Evolutionary conservation across 2,113 vertebrate genomes (phyloP).

Genomic region (Hemichromis elongatus): DNA sequence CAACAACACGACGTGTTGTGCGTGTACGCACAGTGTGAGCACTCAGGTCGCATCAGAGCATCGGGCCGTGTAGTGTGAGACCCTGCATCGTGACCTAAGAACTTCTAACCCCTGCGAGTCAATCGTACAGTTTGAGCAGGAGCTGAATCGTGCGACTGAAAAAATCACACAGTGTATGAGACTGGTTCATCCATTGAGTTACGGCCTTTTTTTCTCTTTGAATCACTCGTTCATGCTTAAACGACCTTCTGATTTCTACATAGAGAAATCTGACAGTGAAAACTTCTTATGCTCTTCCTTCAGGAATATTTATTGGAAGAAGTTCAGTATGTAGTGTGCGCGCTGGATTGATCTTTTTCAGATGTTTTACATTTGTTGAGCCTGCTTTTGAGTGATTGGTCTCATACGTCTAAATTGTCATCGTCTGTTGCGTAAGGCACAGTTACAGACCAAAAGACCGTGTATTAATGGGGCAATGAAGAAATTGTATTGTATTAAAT

Average conservation of each 20-base stretch:
- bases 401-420: fast-evolving
- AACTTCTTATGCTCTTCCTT: too few species aligned
- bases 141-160: too few species aligned
- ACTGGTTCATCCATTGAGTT: neutral
- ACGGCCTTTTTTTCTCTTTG: fast-evolving
- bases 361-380: neutral
- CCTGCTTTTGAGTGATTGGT: neutral
- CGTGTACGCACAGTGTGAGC: too few species aligned
- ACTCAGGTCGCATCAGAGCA: too few species aligned
- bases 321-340: neutral
- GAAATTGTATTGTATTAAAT: neutral
- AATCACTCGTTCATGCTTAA: fast-evolving
- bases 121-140: too few species aligned
- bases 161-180: too few species aligned
- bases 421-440: neutral
- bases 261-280: neutral
- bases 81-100: too few species aligned
- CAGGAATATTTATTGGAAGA: too few species aligned
- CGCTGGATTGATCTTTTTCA: neutral
- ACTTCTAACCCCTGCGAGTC: too few species aligned
- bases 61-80: too few species aligned
- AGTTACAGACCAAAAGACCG: neutral
- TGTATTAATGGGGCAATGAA: neutral
- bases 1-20: too few species aligned
- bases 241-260: neutral